A percentile compares a stretch with the other conserved stretches of the same genome.
Conservation (phyloP, 2,797 vertebrate species). For the Pangasius macronema region DNA sequence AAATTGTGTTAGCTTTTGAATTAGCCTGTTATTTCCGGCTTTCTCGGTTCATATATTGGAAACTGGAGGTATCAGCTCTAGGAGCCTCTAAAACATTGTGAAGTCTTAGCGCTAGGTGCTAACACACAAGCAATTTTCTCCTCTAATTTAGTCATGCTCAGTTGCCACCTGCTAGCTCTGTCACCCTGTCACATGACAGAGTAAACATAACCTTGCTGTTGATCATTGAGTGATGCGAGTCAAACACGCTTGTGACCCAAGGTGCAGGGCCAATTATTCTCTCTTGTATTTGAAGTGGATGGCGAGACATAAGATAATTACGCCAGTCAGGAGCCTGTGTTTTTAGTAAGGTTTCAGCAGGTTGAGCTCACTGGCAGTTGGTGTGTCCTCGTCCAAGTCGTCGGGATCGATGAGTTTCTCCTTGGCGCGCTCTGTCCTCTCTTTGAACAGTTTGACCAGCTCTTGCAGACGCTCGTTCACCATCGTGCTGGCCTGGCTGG, state of each 20-base stretch:
- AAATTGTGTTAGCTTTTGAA: neutral
- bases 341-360: neutral
- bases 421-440: slow-evolving; percentile 92
- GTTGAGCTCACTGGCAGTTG: slow-evolving; percentile 79
- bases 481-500: slow-evolving; percentile 83
- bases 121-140: neutral
- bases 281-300: neutral
- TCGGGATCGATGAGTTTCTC: slow-evolving; percentile 92
- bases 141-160: too few relatives aligned
- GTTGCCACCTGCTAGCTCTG: neutral
- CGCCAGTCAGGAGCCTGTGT: neutral
- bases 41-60: neutral
- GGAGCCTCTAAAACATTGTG: neutral
- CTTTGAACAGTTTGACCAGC: slow-evolving; percentile 90
- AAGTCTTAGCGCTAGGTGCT: neutral
- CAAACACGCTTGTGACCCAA: neutral
- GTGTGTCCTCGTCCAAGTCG: slow-evolving; percentile 87
- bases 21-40: neutral
- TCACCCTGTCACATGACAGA: neutral
- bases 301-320: neutral
- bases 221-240: neutral
- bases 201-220: neutral
- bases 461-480: slow-evolving; percentile 91
- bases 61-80: neutral
- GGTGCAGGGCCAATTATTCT: neutral